Evolutionary conservation across 1,140 invertebrate species (phyloP), one percentile per base, ranked within the genome.

Genomic region (Meloidogyne floridensis): DNA sequence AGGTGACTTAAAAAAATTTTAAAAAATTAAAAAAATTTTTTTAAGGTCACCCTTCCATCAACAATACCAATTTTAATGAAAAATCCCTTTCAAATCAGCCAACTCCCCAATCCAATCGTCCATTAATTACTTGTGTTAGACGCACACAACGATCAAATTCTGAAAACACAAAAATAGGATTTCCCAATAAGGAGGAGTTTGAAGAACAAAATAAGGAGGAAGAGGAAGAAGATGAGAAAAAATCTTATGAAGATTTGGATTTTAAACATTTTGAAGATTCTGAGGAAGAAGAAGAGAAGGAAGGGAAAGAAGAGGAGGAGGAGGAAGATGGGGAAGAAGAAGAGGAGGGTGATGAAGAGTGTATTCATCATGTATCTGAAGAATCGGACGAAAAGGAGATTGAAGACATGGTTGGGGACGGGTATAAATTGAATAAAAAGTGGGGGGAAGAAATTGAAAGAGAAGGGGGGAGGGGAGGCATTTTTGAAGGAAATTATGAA

Each of bases 301-400:
- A 53, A 53, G 51, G 51, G 9, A 54, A 54, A 9, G 53, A 54
- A 54, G 56, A 59, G 8, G 42, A 18, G 4, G 42, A 54, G 11
- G 80, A 81, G 11, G 43, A 75, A 4, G 47, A 51, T 53, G 59
- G 43, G 42, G 65, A 82, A 13, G 81, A 83, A 71, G 80, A 80
- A 83, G 80, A 32, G n/a, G 65, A 80, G 0, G 70, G 15, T 0
- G 59, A 81, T n/a, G 70, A 70, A 15, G 51, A 81, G 20, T 8
- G 42, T 18, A 42, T 8, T 69, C 18, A 72, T 51, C 18, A 15
- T 76, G 15, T 42, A 78, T 10, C 10, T 32, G 70, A 74, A 9
- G 79, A 80, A 32, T 18, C 18, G 8, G 13, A 47, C n/a, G 70
- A 77, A 42, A 69, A 74, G 32, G 47, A 75, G 42, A 65, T 51